phyloP scores from a whole-genome alignment of 2,797 vertebrate genomes.

The Carapus acus region DNA sequence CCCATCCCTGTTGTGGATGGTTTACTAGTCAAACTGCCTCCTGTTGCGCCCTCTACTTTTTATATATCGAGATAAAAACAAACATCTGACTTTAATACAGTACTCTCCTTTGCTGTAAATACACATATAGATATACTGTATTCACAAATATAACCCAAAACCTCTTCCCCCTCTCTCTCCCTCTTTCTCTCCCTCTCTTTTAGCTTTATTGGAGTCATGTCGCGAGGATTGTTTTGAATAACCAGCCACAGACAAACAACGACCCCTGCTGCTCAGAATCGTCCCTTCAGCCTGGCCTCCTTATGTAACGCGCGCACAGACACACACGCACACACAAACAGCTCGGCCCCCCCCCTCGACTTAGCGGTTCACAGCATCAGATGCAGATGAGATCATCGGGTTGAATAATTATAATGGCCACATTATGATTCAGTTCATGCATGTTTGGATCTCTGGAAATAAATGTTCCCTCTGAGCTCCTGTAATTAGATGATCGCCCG shows the following conservation, averaged over 20 bases:
- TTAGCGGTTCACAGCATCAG: constrained; percentile 36
- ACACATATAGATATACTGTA: too few relatives aligned
- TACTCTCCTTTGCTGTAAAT: too few relatives aligned
- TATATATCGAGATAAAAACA: too few relatives aligned
- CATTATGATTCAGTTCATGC: constrained; percentile 50
- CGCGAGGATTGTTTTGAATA: constrained; percentile 32
- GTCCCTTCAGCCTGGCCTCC: constrained; percentile 13
- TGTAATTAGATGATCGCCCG: constrained; percentile 43
- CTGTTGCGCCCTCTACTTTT: too few relatives aligned
- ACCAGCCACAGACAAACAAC: constrained; percentile 37
- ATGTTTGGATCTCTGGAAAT: constrained; percentile 37
- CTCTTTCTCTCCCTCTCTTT: constrained; percentile 1
- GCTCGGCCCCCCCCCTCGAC: constrained; percentile 9
- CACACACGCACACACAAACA: too few relatives aligned
- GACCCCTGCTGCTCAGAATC: constrained; percentile 42
- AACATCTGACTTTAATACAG: too few relatives aligned
- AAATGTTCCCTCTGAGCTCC: constrained; percentile 47
- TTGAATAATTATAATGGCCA: constrained; percentile 41
- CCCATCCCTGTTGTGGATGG: too few relatives aligned
- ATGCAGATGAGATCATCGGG: constrained; percentile 37
- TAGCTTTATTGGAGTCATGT: constrained; percentile 48
- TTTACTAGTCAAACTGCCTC: too few relatives aligned
- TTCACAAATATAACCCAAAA: too few relatives aligned
- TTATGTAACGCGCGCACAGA: too few relatives aligned
- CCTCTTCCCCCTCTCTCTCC: neutral